Base-by-base conservation (phyloP, 1,140 invertebrate species). In the Conopomorpha cramerella region DNA sequence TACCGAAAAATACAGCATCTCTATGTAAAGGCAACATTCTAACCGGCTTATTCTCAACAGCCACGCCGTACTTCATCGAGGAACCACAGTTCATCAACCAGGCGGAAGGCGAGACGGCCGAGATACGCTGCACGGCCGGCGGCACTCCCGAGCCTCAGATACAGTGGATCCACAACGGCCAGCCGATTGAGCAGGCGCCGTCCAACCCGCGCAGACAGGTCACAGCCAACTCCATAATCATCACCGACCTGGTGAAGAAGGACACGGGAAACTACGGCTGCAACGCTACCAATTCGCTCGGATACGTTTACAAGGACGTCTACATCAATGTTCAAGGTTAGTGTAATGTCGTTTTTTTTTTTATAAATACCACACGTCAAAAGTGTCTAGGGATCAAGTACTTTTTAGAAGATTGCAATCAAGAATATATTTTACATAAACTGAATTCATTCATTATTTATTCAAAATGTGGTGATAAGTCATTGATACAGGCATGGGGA, bases 251-350 rank as follows among this genome's bases (percentile, higher is more conserved):
- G 12, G 80, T 82, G 11, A 95, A 95, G 66, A 82, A 83, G 26
- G 98, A 99, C 70, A 97, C 95, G 3, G 95, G 94, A 39, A 98
- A 99, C 71, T 96, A 97, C 59, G 96, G 98, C 30, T 99, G 97
- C 76, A 99, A 99, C 79, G 96, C 96, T 1, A 97, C 95, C 39
- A 99, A 99, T 70, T 90, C 89, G n/a, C 82, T 95, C 46, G 97
- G 97, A 17, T 99, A 99, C 73, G 92, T 98, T 8, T 99, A 96
- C 78, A 94, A 95, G 60, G 96, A 99, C 81, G 92, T 98, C 27
- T 99, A 93, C 58, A 85, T 99, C 3, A 99, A 99, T 79, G 96
- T 99, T 4, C 78, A 96, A 46, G 87, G 68, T 73, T 38, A 73
- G 68, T 73, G 53, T 14, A 16, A 13, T 6, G 27, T 13, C 41